Evolutionary conservation across 2,797 vertebrate species (phyloP).

Genomic region (Sus cebifrons): DNA sequence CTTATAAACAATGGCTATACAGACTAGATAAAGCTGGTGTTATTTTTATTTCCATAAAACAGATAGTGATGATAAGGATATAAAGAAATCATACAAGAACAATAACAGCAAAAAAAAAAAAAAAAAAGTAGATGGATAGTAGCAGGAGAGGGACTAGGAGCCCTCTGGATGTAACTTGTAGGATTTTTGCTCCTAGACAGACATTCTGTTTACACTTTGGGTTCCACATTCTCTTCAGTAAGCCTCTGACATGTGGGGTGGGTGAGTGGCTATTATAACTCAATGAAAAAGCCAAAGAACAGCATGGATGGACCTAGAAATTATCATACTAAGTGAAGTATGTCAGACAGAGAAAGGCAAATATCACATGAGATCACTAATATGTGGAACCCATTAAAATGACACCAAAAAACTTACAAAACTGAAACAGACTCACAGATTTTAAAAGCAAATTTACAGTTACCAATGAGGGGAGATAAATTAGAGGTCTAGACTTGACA

Average conservation of each 20-base stretch:
- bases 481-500: too few species aligned
- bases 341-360: too few species aligned
- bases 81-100: neutral
- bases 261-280: neutral
- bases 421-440: too few species aligned
- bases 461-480: too few species aligned
- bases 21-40: neutral
- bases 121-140: neutral
- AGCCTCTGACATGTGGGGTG: neutral
- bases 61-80: neutral
- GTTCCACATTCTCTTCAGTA: neutral
- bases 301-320: too few species aligned
- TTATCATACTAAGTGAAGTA: too few species aligned
- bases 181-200: neutral
- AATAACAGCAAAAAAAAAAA: neutral
- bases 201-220: neutral
- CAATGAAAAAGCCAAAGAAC: neutral
- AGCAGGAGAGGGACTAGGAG: neutral
- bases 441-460: too few species aligned
- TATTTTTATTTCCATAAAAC: neutral
- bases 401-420: too few species aligned
- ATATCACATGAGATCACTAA: too few species aligned
- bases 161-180: neutral
- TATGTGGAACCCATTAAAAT: too few species aligned
- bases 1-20: neutral